Base-by-base conservation (phyloP, 2,797 vertebrate species). In the Ciconia nigra region DNA sequence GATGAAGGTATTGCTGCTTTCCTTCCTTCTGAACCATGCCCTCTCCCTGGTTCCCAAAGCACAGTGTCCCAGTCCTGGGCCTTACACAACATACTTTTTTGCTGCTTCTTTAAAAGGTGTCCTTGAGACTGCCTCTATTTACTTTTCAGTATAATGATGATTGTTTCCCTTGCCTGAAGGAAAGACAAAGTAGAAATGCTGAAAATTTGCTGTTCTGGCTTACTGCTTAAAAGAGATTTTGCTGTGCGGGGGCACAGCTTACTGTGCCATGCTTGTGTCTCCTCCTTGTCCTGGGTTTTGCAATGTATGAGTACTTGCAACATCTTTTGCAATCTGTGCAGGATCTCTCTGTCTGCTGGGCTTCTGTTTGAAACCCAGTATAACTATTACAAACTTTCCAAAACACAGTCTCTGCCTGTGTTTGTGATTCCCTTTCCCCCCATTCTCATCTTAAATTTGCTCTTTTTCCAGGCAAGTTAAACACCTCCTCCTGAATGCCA, bases 221-320 rank as follows among this genome's bases (percentile, higher is more conserved):
- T 96, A 87, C 29, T 89, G 55, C 47, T 93, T 65, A 44, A 31
- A 82, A 91, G 67, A 31, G 49, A 15, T 80, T 54, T 82, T 89
- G 47, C 37, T 59, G 28, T 77, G 35, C 1, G 2, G 46, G 65
- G n/a, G 51, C 41, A 87, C 42, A 52, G 24, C 76, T 85, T 55
- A 46, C 55, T 44, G 49, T 71, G 54, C 78, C 70, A 35, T 33
- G 41, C 8, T 1, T 16, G 28, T 33, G 55, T 46, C 71, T 92
- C 73, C 66, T 62, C 71, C 63, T 79, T 72, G 73, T 57, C 57
- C 66, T 42, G 37, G 18, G 59, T 94, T 96, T 95, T 95, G 95
- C 81, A 91, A 49, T 69, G 63, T 41, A 33, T 28, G 22, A 80
- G 41, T 25, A 25, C 81, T 78, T 71, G 17, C 83, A 82, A 5